Evolutionary conservation across 1,140 invertebrate genomes (phyloP).

Genomic region (Steinernema feltiae): DNA sequence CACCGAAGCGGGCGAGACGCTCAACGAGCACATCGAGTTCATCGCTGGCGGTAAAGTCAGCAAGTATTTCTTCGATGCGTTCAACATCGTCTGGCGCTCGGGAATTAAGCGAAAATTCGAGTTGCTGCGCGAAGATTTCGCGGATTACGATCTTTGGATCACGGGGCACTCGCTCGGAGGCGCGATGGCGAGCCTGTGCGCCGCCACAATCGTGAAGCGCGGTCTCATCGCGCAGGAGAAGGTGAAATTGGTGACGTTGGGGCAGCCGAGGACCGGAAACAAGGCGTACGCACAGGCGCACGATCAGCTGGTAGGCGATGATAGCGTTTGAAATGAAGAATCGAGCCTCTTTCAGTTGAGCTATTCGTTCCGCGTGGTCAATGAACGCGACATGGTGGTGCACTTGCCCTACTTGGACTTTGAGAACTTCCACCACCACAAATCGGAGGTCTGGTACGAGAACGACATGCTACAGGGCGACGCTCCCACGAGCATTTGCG

Average conservation of each 20-base stretch:
- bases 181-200: constrained; percentile 37
- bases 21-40: background rate
- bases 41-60: constrained; percentile 9
- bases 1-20: background rate
- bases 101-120: constrained; percentile 33
- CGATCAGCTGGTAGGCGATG: constrained; percentile 19
- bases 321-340: background rate
- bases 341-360: background rate
- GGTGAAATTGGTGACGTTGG: constrained; percentile 44
- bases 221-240: constrained; percentile 19
- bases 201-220: constrained; percentile 28
- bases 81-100: constrained; percentile 28
- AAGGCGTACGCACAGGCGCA: constrained; percentile 39
- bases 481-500: background rate
- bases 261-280: constrained; percentile 46
- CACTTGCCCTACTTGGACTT: constrained; percentile 42
- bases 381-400: constrained; percentile 37
- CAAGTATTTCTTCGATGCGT: constrained; percentile 19
- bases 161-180: constrained; percentile 48
- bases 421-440: constrained; percentile 40
- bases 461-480: constrained; percentile 30
- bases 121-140: constrained; percentile 20
- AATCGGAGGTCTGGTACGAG: constrained; percentile 41
- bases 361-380: constrained; percentile 35
- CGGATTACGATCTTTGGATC: constrained; percentile 13